Conservation (phyloP, 2,113 vertebrate genomes). For the Arothron firmamentum region DNA sequence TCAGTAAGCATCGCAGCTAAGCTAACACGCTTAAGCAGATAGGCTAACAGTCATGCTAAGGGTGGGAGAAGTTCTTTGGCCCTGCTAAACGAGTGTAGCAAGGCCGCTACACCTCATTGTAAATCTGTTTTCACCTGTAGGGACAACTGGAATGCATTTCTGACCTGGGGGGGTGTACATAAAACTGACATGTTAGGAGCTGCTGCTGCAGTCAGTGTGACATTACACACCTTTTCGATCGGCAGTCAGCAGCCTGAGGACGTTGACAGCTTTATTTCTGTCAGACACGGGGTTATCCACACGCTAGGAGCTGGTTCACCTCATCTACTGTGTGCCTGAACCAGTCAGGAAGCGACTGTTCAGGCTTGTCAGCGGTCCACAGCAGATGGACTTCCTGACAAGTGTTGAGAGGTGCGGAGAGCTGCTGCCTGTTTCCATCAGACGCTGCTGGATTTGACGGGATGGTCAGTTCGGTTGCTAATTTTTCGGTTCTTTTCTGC, state of each 20-base stretch:
- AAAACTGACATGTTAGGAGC: background rate
- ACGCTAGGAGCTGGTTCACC: too few relatives aligned
- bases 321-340: background rate
- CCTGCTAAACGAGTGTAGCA: too few relatives aligned
- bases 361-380: conserved; percentile 39
- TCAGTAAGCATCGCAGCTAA: too few relatives aligned
- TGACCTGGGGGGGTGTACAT: background rate
- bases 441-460: too few relatives aligned
- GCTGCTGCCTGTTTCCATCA: too few relatives aligned
- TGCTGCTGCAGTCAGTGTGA: background rate
- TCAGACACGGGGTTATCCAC: background rate
- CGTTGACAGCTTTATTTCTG: background rate
- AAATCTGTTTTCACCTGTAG: background rate
- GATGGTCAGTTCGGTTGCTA: too few relatives aligned
- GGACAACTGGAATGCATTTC: background rate
- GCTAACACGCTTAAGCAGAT: too few relatives aligned
- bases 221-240: too few relatives aligned
- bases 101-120: background rate
- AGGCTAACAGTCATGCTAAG: too few relatives aligned
- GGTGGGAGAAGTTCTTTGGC: too few relatives aligned
- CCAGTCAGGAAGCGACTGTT: conserved; percentile 2
- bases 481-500: too few relatives aligned
- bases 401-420: conserved; percentile 38
- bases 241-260: background rate
- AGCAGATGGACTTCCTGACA: conserved; percentile 37